A percentile compares a stretch with the other conserved stretches of the same genome.
Evolutionary conservation across 1,140 invertebrate genomes (phyloP).

Genomic region (Pararge aegeria): DNA sequence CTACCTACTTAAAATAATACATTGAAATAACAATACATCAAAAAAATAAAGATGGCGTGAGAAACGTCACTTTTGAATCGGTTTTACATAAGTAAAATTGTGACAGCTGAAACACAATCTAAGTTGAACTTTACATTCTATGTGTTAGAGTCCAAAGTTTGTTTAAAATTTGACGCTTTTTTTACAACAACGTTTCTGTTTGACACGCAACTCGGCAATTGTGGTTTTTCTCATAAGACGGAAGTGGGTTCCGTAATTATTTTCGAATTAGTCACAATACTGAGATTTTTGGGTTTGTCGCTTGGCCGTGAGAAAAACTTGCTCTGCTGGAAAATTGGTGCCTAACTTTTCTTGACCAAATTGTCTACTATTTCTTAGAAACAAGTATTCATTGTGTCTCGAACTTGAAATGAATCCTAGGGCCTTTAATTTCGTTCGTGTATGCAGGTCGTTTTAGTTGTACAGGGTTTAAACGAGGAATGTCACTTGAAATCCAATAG

Average conservation of each 20-base stretch:
- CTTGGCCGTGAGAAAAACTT: conserved; percentile 50
- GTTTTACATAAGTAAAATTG: conserved; percentile 30
- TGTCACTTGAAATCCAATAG: no score
- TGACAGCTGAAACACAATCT: background rate
- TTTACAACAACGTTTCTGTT: conserved; percentile 41
- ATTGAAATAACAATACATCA: conserved; percentile 13
- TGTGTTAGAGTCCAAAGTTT: conserved; percentile 17
- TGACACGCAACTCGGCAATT: conserved; percentile 61
- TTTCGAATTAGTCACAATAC: conserved; percentile 64
- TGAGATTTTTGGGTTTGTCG: conserved; percentile 49
- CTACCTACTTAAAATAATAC: no score
- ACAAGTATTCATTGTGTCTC: background rate
- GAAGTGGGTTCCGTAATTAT: conserved; percentile 62
- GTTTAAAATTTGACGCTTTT: conserved; percentile 31
- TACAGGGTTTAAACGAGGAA: no score
- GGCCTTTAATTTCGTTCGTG: no score
- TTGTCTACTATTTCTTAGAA: background rate
- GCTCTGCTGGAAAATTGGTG: conserved; percentile 35
- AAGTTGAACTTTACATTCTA: conserved; percentile 5
- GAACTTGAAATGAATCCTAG: no score
- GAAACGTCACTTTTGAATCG: conserved; percentile 36
- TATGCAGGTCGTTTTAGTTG: no score
- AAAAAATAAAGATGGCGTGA: conserved; percentile 34
- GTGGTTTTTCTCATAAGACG: conserved; percentile 59
- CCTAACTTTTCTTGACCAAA: conserved; percentile 3